These are phyloP conservation scores for Pomacea canaliculata DNA, from an alignment of 2,888 invertebrate species.

Conservation along the genomic window DNA sequence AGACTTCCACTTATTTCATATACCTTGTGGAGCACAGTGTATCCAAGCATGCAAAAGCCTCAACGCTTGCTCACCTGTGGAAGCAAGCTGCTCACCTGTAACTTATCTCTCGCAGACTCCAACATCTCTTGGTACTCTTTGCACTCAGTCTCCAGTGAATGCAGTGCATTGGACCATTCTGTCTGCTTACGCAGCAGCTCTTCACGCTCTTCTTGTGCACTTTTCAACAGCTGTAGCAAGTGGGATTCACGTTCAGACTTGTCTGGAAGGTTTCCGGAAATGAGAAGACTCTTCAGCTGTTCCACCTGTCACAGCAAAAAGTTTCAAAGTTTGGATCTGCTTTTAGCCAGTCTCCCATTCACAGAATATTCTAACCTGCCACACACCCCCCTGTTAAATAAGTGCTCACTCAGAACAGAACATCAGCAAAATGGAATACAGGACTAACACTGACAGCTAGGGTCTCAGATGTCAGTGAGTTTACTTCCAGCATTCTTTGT, in stretches of 20 bases:
- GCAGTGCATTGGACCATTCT: conserved; percentile 81
- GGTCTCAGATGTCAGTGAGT: too few species aligned
- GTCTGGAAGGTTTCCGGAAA: conserved; percentile 65
- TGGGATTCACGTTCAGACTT: conserved; percentile 73
- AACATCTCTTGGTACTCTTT: conserved; percentile 56
- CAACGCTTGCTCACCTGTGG: too few species aligned
- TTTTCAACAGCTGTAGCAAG: conserved; percentile 84
- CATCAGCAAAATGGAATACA: too few species aligned
- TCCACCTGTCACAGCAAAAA: conserved; percentile 78
- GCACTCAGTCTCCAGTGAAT: conserved; percentile 63
- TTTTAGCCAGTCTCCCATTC: too few species aligned
- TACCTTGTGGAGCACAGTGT: too few species aligned
- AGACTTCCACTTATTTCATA: too few species aligned
- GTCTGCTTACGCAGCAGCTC: conserved; percentile 77
- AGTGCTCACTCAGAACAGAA: too few species aligned
- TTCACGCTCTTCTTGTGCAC: conserved; percentile 66
- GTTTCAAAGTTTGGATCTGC: too few species aligned
- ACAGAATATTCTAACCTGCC: too few species aligned
- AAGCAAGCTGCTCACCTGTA: conserved; percentile 53
- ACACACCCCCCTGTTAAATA: too few species aligned
- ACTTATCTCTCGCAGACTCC: conserved; percentile 78
- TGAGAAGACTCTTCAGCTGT: conserved; percentile 81
- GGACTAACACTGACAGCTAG: conserved; percentile 80
- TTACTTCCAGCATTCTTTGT: too few species aligned
- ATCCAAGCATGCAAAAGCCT: too few species aligned